A percentile compares a stretch with the other conserved stretches of the same genome.
These are phyloP conservation scores for Trichonephila clavata DNA, from an alignment of 1,140 invertebrate genomes.

Conservation along the genomic window DNA sequence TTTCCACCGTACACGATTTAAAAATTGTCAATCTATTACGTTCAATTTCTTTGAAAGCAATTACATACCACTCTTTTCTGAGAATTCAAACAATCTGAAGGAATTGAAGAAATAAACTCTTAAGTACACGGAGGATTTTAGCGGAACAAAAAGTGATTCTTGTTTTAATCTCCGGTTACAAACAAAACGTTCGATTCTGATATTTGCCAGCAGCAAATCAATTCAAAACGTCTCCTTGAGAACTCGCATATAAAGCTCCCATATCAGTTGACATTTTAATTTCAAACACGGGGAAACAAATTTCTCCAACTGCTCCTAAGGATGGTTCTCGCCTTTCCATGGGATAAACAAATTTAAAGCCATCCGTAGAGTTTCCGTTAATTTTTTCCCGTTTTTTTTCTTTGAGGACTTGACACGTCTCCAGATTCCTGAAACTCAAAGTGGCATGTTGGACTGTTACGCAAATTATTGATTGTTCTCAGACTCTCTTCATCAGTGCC, in stretches of 20 bases:
- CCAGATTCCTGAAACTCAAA: background rate
- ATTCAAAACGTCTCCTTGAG: slow-evolving; percentile 9
- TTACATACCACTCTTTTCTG: background rate
- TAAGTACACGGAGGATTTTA: background rate
- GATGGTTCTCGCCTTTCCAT: slow-evolving; percentile 3
- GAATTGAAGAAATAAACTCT: background rate
- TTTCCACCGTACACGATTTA: too few species aligned
- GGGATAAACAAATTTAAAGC: slow-evolving; percentile 19
- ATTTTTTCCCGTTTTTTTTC: background rate
- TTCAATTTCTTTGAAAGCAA: background rate
- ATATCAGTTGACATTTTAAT: slow-evolving; percentile 35
- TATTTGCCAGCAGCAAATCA: slow-evolving; percentile 5
- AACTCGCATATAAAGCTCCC: background rate
- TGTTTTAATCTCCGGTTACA: slow-evolving; percentile 31
- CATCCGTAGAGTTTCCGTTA: slow-evolving; percentile 33
- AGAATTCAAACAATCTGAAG: background rate
- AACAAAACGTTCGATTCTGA: slow-evolving; percentile 1
- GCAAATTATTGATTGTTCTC: slow-evolving; percentile 62
- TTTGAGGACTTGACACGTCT: slow-evolving; percentile 40
- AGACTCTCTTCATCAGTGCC: slow-evolving; percentile 23
- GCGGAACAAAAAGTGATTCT: background rate
- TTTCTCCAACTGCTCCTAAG: background rate
- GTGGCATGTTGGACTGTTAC: slow-evolving; percentile 43
- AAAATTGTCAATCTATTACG: background rate
- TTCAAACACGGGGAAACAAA: background rate